Base-by-base conservation (phyloP, 1,140 invertebrate genomes). In the Lasioglossum albipes region DNA sequence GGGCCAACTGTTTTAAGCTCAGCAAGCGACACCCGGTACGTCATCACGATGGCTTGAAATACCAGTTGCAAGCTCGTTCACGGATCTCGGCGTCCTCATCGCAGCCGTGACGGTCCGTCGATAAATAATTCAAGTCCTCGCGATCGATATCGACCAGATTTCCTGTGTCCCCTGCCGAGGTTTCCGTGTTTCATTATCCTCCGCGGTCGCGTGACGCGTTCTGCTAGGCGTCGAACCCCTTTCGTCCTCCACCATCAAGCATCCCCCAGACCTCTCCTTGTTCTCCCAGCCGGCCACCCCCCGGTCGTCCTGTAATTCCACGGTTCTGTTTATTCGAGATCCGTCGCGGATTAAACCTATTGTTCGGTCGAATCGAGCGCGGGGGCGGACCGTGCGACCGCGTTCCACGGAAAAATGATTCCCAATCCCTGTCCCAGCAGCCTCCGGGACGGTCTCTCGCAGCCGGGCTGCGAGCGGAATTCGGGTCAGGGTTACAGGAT, bases 111-210 rank as follows among this genome's bases (percentile, higher is more conserved):
- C 64, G 1, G n/a, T 4, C 20, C 16, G 2, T 2, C 20, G 49
- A 79, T 57, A 66, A 72, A 66, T 79, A 66, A 66, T 42, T 54
- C 49, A 66, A 54, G 13, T 20, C 31, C 20, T 2, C 13, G 1
- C 22, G 10, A 36, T 64, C 68, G n/a, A 65, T 77, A 49, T 36
- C 41, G 27, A 20, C 59, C 45, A 52, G 68, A 72, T 78, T 72
- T 64, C 41, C 45, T 45, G 54, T n/a, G 59, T 45, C 42, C 57
- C 57, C 6, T 7, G 57, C 10, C 45, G 20, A 18, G 66, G 42
- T 64, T 42, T 62, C 59, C 57, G 7, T 13, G 70, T 79, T 79
- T 57, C 77, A 66, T 79, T 79, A 79, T 74, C 49, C 70, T 42
- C 42, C 2, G 12, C 22, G 62, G 68, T 52, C 5, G 31, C 70